These are phyloP conservation scores for Notospermus geniculatus DNA, from an alignment of 1,140 invertebrate species.

Conservation along the genomic window DNA sequence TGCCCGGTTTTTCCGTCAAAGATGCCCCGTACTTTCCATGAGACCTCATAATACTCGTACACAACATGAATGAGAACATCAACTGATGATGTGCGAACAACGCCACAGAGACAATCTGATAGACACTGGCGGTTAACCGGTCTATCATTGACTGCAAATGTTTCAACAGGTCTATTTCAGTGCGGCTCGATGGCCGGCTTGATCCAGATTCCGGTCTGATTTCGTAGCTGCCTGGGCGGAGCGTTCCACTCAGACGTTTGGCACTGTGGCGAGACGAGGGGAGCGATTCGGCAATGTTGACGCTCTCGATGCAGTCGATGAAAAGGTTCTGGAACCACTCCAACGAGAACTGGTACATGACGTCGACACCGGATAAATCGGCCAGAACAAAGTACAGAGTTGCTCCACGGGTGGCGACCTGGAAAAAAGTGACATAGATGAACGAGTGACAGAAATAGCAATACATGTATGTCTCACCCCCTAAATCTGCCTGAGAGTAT, in stretches of 20 bases:
- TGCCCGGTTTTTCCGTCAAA: conserved; percentile 16
- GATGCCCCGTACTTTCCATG: conserved; percentile 33
- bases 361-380: conserved; percentile 50
- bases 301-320: conserved; percentile 19
- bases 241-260: neutral
- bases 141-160: conserved; percentile 47
- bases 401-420: conserved; percentile 54
- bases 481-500: no score
- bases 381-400: conserved; percentile 56
- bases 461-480: no score
- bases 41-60: conserved; percentile 46
- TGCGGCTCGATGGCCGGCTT: neutral
- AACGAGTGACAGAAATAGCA: no score
- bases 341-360: conserved; percentile 57
- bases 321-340: conserved; percentile 55
- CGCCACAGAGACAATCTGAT: conserved; percentile 50
- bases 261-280: neutral
- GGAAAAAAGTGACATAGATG: no score
- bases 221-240: neutral
- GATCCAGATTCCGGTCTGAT: no score
- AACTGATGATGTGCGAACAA: conserved; percentile 53
- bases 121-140: conserved; percentile 46
- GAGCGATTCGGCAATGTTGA: conserved; percentile 4
- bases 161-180: conserved; percentile 26
- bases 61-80: conserved; percentile 51